phyloP scores from a whole-genome alignment of 2,797 vertebrate species.

The Perodicticus potto region DNA sequence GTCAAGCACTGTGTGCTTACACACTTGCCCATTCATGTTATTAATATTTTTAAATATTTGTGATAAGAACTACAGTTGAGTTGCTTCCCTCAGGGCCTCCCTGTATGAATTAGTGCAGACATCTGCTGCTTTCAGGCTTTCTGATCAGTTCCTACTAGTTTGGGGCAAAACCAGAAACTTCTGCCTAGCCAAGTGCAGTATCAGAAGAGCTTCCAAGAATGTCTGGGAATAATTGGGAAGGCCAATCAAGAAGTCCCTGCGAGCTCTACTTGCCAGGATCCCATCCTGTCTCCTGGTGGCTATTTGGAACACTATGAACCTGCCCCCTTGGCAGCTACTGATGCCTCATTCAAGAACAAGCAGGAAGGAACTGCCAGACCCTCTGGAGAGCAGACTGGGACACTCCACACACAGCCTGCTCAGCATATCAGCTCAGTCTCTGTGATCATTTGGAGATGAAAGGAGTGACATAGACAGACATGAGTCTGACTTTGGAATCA shows the following conservation, averaged over 20 bases:
- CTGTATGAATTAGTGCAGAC: constrained; percentile 35
- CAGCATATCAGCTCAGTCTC: not conserved
- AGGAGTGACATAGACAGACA: not conserved
- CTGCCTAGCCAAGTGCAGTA: not conserved
- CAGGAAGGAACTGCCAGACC: not conserved
- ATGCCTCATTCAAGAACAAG: not conserved
- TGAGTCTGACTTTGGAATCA: not conserved
- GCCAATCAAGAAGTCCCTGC: not conserved
- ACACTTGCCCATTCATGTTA: constrained; percentile 57
- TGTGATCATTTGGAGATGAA: not conserved
- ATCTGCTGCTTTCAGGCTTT: constrained; percentile 26
- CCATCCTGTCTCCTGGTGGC: not conserved
- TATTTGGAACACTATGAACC: not conserved
- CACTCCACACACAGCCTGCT: not conserved
- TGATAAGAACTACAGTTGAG: constrained; percentile 66
- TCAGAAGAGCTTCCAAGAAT: not conserved
- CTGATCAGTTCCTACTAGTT: not conserved
- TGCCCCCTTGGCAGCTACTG: not conserved
- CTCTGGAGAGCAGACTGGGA: not conserved
- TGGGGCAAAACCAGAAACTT: constrained; percentile 19
- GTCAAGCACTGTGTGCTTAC: not conserved
- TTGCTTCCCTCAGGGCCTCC: constrained; percentile 23
- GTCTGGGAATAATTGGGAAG: not conserved
- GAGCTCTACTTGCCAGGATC: not conserved
- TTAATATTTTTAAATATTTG: constrained; percentile 61